These are phyloP conservation scores for Kryptolebias ocellatus DNA, from an alignment of 2,797 vertebrate genomes.

Conservation along the genomic window DNA sequence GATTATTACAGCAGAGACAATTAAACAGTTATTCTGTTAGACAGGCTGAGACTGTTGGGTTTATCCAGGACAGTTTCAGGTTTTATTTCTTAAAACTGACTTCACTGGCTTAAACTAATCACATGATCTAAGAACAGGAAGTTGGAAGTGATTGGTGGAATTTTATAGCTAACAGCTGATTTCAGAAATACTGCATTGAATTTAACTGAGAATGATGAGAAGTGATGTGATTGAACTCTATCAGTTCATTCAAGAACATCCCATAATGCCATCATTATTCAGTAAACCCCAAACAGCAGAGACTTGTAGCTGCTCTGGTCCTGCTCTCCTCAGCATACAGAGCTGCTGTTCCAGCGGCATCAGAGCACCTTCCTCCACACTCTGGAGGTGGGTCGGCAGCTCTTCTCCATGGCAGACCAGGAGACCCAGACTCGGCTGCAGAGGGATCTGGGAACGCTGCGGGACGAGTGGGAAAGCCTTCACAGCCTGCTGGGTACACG, in stretches of 20 bases:
- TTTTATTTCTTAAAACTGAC: too few relatives aligned
- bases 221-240: neutral
- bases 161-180: neutral
- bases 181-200: constrained; percentile 13
- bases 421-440: constrained; percentile 78
- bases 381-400: constrained; percentile 83
- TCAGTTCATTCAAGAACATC: neutral
- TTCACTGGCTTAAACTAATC: neutral
- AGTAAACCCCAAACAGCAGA: neutral
- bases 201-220: constrained; percentile 25
- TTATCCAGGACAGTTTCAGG: too few relatives aligned
- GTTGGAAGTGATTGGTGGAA: neutral
- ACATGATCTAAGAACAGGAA: neutral
- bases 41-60: too few relatives aligned
- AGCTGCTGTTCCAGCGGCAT: constrained; percentile 84
- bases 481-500: constrained; percentile 77
- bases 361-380: constrained; percentile 81
- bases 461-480: constrained; percentile 84
- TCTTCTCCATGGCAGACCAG: constrained; percentile 75
- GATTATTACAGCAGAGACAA: too few relatives aligned
- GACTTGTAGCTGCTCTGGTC: neutral
- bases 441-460: constrained; percentile 80
- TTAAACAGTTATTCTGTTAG: too few relatives aligned
- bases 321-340: constrained; percentile 78
- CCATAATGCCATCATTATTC: neutral